Base-by-base conservation (phyloP, 2,113 vertebrate species). In the Aythya baeri region DNA sequence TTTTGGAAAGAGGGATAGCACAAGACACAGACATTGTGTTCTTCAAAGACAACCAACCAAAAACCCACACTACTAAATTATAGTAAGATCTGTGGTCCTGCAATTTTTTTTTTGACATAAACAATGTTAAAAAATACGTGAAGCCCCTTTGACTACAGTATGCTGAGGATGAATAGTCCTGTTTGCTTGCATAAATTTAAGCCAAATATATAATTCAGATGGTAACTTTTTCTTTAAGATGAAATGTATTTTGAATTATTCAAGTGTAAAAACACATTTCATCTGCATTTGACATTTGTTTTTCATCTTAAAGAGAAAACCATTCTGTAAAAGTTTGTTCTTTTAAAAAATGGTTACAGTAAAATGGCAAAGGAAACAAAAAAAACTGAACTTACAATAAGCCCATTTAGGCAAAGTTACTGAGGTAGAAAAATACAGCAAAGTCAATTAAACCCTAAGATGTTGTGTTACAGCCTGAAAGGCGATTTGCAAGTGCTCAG, bases 401-500 rank as follows among this genome's bases (percentile, higher is more conserved):
- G 59, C 36, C 55, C 72, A 77, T 80, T 92, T 43, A 81, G 46
- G 46, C 15, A 52, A 91, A 92, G 43, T 78, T 86, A 94, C 29
- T 68, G 78, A 89, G 61, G 61, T 13, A 86, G 79, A 77, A 95
- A 92, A 93, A 81, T 78, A 75, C 0, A 59, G 41, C 32, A 25
- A 79, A 88, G 83, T 41, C 76, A 84, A 91, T 91, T 86, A 93
- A 94, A 81, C 32, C 49, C 76, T 9, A 59, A 70, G 18, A 66
- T 4, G 3, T 20, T 58, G 66, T 4, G 3, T 20, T 58, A 62
- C 59, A 65, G 62, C 52, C 9, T 55, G 34, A 82, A 84, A 84
- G n/a, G 49, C 4, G 6, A 81, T n/a, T 84, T 59, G 50, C 34
- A 44, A 88, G 54, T 2, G 1, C 54, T 93, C 74, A 38, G 0